Percentiles rank a stretch among this genome's conserved stretches.
Evolutionary conservation across 2,888 invertebrate species (phyloP).

Genomic region (Amblyjoppa proteus): DNA sequence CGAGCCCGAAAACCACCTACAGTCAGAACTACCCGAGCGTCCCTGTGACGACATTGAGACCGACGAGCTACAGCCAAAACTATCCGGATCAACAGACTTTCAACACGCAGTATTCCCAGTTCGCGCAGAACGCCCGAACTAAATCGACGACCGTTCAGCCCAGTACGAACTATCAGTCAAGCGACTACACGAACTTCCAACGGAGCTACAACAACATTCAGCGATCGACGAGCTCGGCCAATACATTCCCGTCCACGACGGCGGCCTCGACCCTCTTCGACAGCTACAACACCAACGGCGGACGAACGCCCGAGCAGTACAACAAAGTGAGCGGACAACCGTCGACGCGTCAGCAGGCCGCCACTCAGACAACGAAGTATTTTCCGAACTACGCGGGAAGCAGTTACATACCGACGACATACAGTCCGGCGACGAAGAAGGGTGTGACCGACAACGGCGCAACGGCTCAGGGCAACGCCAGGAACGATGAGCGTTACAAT

Average conservation of each 20-base stretch:
- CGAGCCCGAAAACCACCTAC: conserved; percentile 68
- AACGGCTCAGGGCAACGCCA: conserved; percentile 21
- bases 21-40: conserved; percentile 66
- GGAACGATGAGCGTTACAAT: conserved; percentile 58
- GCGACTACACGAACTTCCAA: conserved; percentile 78
- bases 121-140: conserved; percentile 69
- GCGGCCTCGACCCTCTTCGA: conserved; percentile 76
- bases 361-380: conserved; percentile 78
- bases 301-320: conserved; percentile 59
- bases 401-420: conserved; percentile 85
- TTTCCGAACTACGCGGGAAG: conserved; percentile 85
- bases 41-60: conserved; percentile 72
- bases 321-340: conserved; percentile 61
- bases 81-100: conserved; percentile 68
- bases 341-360: conserved; percentile 82
- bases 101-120: conserved; percentile 72
- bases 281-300: conserved; percentile 74
- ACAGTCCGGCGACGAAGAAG: conserved; percentile 82
- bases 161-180: conserved; percentile 77
- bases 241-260: conserved; percentile 76
- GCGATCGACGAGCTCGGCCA: conserved; percentile 72
- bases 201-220: conserved; percentile 81
- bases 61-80: conserved; percentile 74
- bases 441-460: conserved; percentile 39
- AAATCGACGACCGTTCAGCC: conserved; percentile 79